Evolutionary conservation across 2,113 vertebrate species (phyloP), one percentile per base, ranked within the genome.

Genomic region (Cebus imitator): DNA sequence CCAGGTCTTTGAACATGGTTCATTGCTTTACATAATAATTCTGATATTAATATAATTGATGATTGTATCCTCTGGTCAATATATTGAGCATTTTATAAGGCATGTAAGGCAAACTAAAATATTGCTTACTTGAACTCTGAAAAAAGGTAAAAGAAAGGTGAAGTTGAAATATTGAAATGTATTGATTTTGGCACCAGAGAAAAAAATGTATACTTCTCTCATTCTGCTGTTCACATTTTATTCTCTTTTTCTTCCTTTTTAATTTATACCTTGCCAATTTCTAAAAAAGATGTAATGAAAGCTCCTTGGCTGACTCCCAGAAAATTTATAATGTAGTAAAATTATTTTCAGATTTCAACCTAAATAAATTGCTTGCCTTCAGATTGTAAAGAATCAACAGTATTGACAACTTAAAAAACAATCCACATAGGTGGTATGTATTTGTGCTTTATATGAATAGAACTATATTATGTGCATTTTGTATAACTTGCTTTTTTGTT

Each of bases 341-440:
- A 93, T 79, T 58, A 86, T 93, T 90, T 94, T 89, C 1, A 82
- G 30, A 87, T 79, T 88, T 94, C 23, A 81, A 91, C n/a, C 35
- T 92, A 68, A 92, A 72, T 83, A 68, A 40, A 68, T 97, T 90
- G 57, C 37, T 94, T 90, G 57, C 27, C 52, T 96, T 92, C 43
- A 83, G 68, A 94, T 48, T 86, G 68, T 90, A 43, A 94, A 72
- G 50, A 95, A 64, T 27, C 17, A 64, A 73, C 14, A 75, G 58
- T 85, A 85, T n/a, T 68, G 25, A 21, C 79, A 85, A 88, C 43
- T 50, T 27, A 48, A 92, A 78, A 90, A 93, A 55, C 61, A 40
- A 55, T 50, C 43, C 37, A 35, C n/a, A 5, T 45, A 72, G 70
- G 43, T 27, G 75, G n/a, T 17, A 45, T 5, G 61, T 45, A 5